Percentiles rank a stretch among this genome's conserved stretches.
Evolutionary conservation across 64 coral and sea anemone species (phyloP).

Genomic region (Actinia tenebrosa): DNA sequence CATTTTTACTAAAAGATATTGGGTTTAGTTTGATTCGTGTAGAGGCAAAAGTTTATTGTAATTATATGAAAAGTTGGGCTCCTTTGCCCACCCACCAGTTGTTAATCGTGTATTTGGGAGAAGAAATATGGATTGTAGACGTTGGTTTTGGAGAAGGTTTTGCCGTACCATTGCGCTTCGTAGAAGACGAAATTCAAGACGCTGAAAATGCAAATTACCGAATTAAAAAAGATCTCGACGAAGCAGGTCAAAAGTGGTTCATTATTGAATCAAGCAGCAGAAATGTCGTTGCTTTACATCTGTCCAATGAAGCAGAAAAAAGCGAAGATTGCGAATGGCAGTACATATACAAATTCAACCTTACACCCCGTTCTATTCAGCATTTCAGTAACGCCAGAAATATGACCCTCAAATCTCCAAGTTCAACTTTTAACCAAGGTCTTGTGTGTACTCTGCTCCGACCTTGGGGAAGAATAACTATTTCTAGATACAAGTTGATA

Average conservation of each 20-base stretch:
- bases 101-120: background rate
- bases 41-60: background rate
- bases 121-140: background rate
- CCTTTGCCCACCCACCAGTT: background rate
- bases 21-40: background rate
- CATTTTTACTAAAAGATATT: background rate
- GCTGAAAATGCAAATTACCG: background rate
- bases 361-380: background rate
- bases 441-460: background rate
- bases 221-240: background rate
- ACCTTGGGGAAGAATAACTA: conserved; percentile 6
- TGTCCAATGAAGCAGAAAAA: background rate
- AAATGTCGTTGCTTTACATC: background rate
- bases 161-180: background rate
- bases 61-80: background rate
- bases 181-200: background rate
- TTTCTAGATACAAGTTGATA: conserved; percentile 8
- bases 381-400: background rate
- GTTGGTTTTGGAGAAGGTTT: background rate
- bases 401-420: background rate
- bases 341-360: background rate
- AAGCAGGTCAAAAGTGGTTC: background rate
- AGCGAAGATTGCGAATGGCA: background rate
- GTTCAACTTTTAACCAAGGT: background rate
- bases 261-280: background rate